Evolutionary conservation across 1,140 invertebrate genomes (phyloP).

Genomic region (Drosophila kanapiae): DNA sequence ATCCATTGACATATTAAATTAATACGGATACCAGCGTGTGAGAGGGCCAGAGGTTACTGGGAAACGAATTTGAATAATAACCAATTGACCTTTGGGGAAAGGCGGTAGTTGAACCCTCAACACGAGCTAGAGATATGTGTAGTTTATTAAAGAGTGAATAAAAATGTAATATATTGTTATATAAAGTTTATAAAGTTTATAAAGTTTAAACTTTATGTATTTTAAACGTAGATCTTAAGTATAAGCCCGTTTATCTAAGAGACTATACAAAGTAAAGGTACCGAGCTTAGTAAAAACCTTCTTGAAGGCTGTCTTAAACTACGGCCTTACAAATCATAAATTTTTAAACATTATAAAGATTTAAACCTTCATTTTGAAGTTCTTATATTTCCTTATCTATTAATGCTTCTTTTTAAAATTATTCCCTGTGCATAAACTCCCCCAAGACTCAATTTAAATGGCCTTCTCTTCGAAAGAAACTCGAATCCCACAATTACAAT

Average conservation of each 20-base stretch:
- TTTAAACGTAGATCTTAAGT: no score
- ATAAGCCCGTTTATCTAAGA: no score
- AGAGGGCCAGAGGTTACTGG: constrained; percentile 1
- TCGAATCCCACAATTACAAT: background rate
- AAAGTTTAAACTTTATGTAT: no score
- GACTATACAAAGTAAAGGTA: background rate
- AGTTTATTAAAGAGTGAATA: background rate
- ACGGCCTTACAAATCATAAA: no score
- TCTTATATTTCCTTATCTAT: background rate
- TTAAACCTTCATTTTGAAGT: background rate
- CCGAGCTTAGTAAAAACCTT: background rate
- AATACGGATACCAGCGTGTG: constrained; percentile 11
- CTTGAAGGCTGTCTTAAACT: background rate
- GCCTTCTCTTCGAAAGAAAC: background rate
- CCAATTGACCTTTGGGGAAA: background rate
- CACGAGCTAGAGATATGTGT: no score
- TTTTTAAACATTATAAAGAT: background rate
- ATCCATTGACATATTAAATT: constrained; percentile 40
- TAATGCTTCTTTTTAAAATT: background rate
- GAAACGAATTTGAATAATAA: constrained; percentile 23
- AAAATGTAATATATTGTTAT: background rate
- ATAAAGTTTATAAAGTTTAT: no score
- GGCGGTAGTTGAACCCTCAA: no score
- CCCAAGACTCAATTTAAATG: background rate
- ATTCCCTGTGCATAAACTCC: background rate